These are phyloP conservation scores for Malachius bipustulatus DNA, from an alignment of 2,888 invertebrate genomes.

Conservation along the genomic window DNA sequence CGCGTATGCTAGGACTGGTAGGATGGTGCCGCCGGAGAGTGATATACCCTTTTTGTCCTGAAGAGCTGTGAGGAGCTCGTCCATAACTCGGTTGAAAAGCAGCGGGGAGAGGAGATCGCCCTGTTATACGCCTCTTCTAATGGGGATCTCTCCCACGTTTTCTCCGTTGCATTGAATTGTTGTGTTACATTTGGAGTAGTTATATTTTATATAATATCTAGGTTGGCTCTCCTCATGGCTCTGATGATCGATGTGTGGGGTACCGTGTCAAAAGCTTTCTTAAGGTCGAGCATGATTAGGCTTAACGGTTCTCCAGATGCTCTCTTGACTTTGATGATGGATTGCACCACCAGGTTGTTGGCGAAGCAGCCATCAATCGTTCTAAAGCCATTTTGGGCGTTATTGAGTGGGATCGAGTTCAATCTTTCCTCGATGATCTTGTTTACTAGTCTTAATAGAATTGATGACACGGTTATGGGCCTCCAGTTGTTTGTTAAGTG, in stretches of 20 bases:
- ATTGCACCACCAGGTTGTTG: conserved; percentile 15
- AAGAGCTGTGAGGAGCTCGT: not conserved
- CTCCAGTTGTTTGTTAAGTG: conserved; percentile 11
- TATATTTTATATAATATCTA: too few relatives aligned
- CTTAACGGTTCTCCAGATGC: conserved; percentile 6
- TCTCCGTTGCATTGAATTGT: too few relatives aligned
- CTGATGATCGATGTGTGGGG: conserved; percentile 14
- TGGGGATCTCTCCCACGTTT: not conserved
- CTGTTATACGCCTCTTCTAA: conserved; percentile 4
- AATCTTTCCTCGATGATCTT: not conserved
- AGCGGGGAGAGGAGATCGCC: conserved; percentile 4
- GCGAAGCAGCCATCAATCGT: conserved; percentile 15
- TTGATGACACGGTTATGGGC: conserved; percentile 14
- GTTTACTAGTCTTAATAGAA: not conserved
- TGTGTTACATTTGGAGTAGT: too few relatives aligned
- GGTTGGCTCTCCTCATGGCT: conserved; percentile 10
- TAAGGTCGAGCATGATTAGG: conserved; percentile 14
- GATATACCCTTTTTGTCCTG: not conserved
- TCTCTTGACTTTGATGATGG: conserved; percentile 10
- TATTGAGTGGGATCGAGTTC: not conserved
- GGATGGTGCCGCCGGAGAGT: not conserved
- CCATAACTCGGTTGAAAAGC: conserved; percentile 4
- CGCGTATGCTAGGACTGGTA: not conserved
- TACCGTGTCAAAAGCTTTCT: conserved; percentile 19
- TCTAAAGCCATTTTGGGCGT: not conserved